Evolutionary conservation across 2,888 invertebrate species (phyloP), one percentile per base, ranked within the genome.

Genomic region (Meiosimyza platycephala): DNA sequence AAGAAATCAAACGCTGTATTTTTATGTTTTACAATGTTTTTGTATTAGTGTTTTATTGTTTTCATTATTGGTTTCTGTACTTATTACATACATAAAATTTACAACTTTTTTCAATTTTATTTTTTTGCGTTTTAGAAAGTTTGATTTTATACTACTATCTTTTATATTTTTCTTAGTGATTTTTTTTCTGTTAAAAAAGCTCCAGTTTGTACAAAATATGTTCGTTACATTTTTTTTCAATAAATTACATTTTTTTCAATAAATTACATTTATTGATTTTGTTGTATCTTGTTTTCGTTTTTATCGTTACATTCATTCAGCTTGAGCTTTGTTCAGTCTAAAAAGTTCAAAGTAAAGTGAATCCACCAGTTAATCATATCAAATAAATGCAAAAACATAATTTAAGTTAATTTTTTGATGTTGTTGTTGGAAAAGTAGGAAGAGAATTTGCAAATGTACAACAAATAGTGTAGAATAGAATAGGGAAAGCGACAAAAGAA

Each of bases 171-270:
- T 71, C 18, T 66, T 47, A 60, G 54, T 18, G 18, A 40, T 60
- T 70, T 62, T 64, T 71, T 70, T 54, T 72, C 64, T 74, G 22
- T 71, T 59, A 65, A 72, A 66, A 71, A 76, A 77, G 74, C 73
- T 74, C 69, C 67, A 69, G 51, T 69, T 70, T 76, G 74, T 74
- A 75, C 66, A 72, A 75, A 70, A 75, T 52, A 72, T 76, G 64
- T 77, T 63, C 18, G 47, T 62, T 62, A 60, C 52, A 65, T 75
- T 62, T 75, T 73, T 71, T 69, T 74, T 74, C 72, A 74, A 74
- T 74, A 74, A 72, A 72, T 71, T 75, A 68, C 74, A 73, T 74
- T 76, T 76, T 73, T 69, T 74, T 74, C 72, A 74, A 74, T 74
- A 74, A 72, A 72, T 71, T 75, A 68, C 74, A 73, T 74, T 76